Evolutionary conservation across 2,113 vertebrate species (phyloP), one percentile per base, ranked within the genome.

Genomic region (Garra rufa): DNA sequence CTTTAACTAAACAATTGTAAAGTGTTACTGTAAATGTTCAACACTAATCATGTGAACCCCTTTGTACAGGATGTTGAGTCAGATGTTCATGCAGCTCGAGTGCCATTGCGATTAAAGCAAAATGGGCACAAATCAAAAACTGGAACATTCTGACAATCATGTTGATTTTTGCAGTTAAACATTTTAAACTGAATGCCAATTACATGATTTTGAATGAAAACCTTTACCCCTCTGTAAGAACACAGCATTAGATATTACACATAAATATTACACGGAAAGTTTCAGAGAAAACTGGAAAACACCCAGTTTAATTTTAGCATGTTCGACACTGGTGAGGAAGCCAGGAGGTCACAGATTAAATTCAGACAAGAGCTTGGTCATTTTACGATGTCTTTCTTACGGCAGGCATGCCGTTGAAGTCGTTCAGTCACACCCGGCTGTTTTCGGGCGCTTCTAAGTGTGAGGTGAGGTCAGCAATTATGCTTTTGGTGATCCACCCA

Each of bases 381-480:
- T 44, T 57, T 19, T 19, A 48, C 7, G 9, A n/a, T 30, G 38
- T n/a, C 10, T 43, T 77, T 61, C 24, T 67, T 44, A 19, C 52
- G 48, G 79, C 44, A 50, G 10, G 15, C 8, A 61, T 30, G 50
- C 78, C 28, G 24, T 44, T 57, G 24, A 79, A 82, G 67, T 82
- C 3, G 2, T 55, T 84, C 38, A 50, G 50, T 77, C 61, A 82
- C 74, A 80, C 71, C 21, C 24, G 70, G 44, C 24, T 50, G 61
- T 59, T 1, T 34, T 34, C 11, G 26, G 17, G 52, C 21, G 52
- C 52, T n/a, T 75, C 44, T 34, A n/a, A 82, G 69, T 70, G 75
- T 48, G 44, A 85, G 87, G 61, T 83, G 76, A 83, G 73, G 78
- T 84, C 84, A 76, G 70, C 43, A 76, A 63, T 85, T 81, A 70